Conservation (phyloP, 2,113 vertebrate species). For the Psittacula cyanocephala region DNA sequence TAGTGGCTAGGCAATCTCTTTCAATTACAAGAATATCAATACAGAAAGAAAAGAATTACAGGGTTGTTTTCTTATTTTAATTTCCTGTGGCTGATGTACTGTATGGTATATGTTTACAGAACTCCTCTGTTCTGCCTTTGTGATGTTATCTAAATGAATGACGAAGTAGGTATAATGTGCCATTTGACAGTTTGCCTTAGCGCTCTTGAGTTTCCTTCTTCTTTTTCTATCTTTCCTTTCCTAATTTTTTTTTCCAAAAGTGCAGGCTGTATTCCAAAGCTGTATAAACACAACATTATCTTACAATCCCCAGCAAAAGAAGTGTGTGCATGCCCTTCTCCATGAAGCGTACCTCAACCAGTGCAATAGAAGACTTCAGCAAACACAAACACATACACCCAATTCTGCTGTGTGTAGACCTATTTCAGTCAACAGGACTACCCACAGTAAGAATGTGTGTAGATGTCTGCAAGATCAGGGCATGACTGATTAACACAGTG, state of each 20-base stretch:
- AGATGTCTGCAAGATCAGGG: background rate
- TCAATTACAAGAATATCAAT: slow-evolving; percentile 62
- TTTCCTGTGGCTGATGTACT: slow-evolving; percentile 75
- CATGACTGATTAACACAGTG: background rate
- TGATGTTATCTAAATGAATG: slow-evolving; percentile 76
- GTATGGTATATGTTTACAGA: slow-evolving; percentile 80
- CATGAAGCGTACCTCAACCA: background rate
- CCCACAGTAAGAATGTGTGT: background rate
- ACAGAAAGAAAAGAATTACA: slow-evolving; percentile 81
- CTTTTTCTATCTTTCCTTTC: slow-evolving; percentile 25
- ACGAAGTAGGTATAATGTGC: slow-evolving; percentile 76
- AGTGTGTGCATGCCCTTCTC: slow-evolving; percentile 20
- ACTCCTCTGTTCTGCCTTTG: slow-evolving; percentile 76
- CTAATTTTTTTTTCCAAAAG: background rate
- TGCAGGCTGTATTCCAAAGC: slow-evolving; percentile 76
- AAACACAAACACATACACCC: background rate
- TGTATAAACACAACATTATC: slow-evolving; percentile 84
- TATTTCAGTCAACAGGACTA: background rate
- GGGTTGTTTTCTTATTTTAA: slow-evolving; percentile 73
- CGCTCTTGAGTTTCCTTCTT: slow-evolving; percentile 59
- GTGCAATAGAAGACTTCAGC: background rate
- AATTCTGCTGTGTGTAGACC: background rate
- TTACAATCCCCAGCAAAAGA: slow-evolving; percentile 61
- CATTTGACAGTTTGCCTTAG: slow-evolving; percentile 80
- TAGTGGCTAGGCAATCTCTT: slow-evolving; percentile 67